Evolutionary conservation across 1,140 invertebrate species (phyloP).

Genomic region (Achatina immaculata): DNA sequence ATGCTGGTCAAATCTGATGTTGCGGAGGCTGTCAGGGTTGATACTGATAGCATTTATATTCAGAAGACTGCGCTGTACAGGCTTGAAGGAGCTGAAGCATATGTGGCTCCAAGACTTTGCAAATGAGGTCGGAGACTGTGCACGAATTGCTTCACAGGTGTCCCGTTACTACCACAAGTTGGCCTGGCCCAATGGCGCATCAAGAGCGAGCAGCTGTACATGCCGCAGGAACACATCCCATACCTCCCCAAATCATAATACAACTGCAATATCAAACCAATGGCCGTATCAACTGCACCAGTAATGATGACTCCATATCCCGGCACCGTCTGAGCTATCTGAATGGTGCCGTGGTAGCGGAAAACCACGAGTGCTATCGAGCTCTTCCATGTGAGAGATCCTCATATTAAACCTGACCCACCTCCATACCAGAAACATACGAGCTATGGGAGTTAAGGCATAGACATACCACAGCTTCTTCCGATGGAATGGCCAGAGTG

Average conservation of each 20-base stretch:
- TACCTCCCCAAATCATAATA: neutral
- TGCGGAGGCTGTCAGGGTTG: neutral
- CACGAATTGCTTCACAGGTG: too few relatives aligned
- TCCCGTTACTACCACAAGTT: neutral
- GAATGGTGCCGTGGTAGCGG: neutral
- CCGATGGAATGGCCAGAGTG: too few relatives aligned
- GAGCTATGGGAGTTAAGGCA: neutral
- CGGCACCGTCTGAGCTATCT: neutral
- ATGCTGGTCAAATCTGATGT: neutral
- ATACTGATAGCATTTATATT: neutral
- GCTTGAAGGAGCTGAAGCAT: neutral
- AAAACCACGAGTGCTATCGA: neutral
- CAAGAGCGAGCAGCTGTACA: neutral
- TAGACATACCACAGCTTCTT: conserved; percentile 1
- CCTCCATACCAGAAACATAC: neutral
- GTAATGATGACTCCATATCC: neutral
- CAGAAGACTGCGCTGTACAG: neutral
- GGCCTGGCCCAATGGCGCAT: neutral
- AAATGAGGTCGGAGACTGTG: neutral
- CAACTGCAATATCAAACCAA: too few relatives aligned
- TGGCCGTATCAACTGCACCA: too few relatives aligned
- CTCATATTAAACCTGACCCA: neutral
- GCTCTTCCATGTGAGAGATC: neutral
- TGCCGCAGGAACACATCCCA: neutral
- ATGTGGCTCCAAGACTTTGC: neutral